These are phyloP conservation scores for Poeciliopsis presidionis DNA, from an alignment of 2,797 vertebrate species.

Conservation along the genomic window DNA sequence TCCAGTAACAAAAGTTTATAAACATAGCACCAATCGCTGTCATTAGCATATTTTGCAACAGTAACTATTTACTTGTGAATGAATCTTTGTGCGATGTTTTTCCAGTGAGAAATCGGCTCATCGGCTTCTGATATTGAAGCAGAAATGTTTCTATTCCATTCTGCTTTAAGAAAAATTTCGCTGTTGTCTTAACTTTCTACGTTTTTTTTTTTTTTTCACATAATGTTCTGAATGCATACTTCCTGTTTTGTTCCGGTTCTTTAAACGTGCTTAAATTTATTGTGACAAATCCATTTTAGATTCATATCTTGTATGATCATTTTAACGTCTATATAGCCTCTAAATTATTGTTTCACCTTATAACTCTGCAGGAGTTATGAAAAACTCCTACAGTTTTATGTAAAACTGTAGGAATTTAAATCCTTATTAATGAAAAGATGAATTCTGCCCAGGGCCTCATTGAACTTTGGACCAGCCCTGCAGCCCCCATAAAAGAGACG, in stretches of 20 bases:
- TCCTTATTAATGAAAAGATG: not conserved
- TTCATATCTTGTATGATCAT: not conserved
- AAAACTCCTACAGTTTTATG: too few relatives aligned
- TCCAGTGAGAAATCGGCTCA: not conserved
- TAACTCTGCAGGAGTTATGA: not conserved
- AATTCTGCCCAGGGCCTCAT: not conserved
- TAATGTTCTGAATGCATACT: not conserved
- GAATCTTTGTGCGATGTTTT: not conserved
- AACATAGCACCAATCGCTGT: not conserved
- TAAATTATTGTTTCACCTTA: not conserved
- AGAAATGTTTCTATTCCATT: not conserved
- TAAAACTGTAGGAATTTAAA: not conserved
- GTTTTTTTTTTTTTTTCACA: too few relatives aligned
- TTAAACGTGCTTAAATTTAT: not conserved
- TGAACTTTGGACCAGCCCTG: not conserved
- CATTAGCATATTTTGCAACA: not conserved
- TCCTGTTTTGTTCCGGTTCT: not conserved
- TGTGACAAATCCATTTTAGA: not conserved
- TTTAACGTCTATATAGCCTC: not conserved
- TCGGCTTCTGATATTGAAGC: not conserved
- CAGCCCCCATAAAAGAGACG: constrained; percentile 43
- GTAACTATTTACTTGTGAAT: not conserved
- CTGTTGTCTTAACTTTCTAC: not conserved
- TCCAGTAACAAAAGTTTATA: not conserved
- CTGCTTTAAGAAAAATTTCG: not conserved